These are phyloP conservation scores for Tenualosa thibaudeaui DNA, from an alignment of 2,797 vertebrate species.

Conservation along the genomic window DNA sequence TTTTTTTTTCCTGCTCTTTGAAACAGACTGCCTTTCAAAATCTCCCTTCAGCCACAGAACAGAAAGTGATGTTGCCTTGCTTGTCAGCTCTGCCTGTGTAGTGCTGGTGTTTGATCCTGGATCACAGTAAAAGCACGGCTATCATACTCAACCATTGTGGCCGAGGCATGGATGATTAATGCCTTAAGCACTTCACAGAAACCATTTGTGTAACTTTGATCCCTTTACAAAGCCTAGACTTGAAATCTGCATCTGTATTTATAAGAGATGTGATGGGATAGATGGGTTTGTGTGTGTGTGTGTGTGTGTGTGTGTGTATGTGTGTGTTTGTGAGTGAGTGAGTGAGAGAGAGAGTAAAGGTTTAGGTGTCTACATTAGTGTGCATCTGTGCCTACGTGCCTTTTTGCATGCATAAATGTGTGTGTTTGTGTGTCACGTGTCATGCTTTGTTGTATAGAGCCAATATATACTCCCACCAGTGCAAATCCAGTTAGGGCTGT, in stretches of 20 bases:
- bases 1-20: background rate
- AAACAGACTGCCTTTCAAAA: background rate
- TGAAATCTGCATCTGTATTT: background rate
- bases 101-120: background rate
- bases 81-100: background rate
- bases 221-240: background rate
- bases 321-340: background rate
- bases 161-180: background rate
- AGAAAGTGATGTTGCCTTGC: background rate
- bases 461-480: background rate
- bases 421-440: background rate
- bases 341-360: background rate
- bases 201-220: background rate
- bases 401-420: background rate
- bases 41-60: background rate
- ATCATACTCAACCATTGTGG: background rate
- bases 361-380: background rate
- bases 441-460: background rate
- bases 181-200: background rate
- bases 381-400: background rate
- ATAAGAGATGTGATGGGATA: background rate
- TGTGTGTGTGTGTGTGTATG: background rate
- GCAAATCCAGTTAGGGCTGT: background rate
- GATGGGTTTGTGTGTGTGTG: background rate
- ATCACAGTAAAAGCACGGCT: background rate